phyloP scores from a whole-genome alignment of 2,888 invertebrate species.

The Diaphora mendica region DNA sequence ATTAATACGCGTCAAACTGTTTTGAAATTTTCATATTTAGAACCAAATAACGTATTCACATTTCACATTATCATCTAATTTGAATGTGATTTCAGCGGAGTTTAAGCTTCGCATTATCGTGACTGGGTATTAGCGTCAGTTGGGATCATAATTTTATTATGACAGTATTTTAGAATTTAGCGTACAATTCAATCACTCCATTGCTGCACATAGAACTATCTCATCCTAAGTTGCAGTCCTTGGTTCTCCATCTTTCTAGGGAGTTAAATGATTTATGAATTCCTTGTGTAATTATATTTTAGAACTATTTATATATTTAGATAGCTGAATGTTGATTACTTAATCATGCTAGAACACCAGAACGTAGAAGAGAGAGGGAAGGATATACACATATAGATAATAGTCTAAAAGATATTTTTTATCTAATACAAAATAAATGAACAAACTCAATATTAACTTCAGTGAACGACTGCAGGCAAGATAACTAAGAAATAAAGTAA shows the following conservation, averaged over 20 bases:
- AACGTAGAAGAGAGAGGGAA: too few species aligned
- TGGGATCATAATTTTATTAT: not conserved
- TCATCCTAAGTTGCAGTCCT: not conserved
- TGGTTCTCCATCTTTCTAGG: not conserved
- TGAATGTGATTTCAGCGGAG: constrained; percentile 42
- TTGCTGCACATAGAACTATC: too few species aligned
- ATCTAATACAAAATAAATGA: too few species aligned
- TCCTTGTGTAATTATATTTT: not conserved
- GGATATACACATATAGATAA: too few species aligned
- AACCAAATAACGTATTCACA: constrained; percentile 49
- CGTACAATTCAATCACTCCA: not conserved
- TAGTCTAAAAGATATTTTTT: too few species aligned
- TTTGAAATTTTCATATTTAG: constrained; percentile 52
- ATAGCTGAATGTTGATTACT: too few species aligned
- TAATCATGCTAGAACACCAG: too few species aligned
- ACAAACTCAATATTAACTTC: too few species aligned
- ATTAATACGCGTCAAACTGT: constrained; percentile 54
- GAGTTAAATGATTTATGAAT: not conserved
- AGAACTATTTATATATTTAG: too few species aligned
- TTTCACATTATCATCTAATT: constrained; percentile 52
- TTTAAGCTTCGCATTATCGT: constrained; percentile 12
- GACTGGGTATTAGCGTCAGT: constrained; percentile 6
- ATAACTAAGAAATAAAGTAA: not conserved
- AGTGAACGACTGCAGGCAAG: too few species aligned
- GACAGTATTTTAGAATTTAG: not conserved